Percentiles rank a stretch among this genome's conserved stretches.
Conservation (phyloP, 2,113 vertebrate species). For the Ginglymostoma cirratum region DNA sequence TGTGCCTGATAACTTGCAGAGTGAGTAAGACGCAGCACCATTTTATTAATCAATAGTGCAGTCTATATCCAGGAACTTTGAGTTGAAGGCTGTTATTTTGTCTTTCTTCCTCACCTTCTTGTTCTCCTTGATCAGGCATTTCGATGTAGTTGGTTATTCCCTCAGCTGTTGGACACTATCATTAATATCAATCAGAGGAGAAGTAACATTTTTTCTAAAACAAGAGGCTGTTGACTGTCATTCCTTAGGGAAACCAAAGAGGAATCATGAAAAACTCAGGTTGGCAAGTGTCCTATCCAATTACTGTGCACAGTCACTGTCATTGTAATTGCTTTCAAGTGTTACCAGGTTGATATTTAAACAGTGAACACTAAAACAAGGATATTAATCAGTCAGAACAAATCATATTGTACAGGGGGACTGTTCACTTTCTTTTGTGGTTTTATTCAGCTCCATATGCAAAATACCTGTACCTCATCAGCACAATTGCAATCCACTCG, state of each 20-base stretch:
- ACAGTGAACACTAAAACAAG: not conserved
- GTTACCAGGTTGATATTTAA: not conserved
- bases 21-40: not conserved
- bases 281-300: not conserved
- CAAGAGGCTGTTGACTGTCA: not conserved
- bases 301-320: not conserved
- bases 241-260: not conserved
- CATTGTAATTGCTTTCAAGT: constrained; percentile 19
- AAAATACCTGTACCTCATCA: not conserved
- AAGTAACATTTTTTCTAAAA: not conserved
- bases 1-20: not conserved
- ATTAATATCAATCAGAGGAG: not conserved
- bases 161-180: not conserved
- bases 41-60: not conserved
- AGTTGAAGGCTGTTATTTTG: not conserved
- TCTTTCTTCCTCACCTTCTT: not conserved
- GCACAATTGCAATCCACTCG: not conserved
- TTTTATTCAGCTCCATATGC: not conserved
- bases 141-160: not conserved
- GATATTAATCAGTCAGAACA: not conserved
- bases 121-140: not conserved
- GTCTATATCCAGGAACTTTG: not conserved
- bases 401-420: not conserved
- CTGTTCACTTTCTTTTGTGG: not conserved
- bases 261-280: not conserved